Evolutionary conservation across 2,888 invertebrate genomes (phyloP), one percentile per base, ranked within the genome.

Genomic region (Zygaena filipendulae): DNA sequence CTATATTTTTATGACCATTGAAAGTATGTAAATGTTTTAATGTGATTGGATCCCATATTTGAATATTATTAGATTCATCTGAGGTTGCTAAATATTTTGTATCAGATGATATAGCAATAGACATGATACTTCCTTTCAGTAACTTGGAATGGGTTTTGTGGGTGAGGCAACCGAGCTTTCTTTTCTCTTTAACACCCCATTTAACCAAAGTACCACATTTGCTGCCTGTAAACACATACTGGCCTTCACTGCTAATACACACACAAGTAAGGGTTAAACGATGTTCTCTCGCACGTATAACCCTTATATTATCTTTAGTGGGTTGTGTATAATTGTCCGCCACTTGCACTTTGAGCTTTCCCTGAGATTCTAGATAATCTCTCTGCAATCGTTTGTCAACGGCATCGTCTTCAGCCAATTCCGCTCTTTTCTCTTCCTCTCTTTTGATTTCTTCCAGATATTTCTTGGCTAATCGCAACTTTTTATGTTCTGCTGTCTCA

Each of bases 401-500:
- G 2, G 86, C 81, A 41, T 85, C 84, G 30, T 86, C 85, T 23
- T 86, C 85, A 39, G 82, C 81, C 10, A 84, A 77, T 43, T 87
- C 88, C 1, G 84, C 81, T 43, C 88, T 82, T 39, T 86, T 84
- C 11, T 83, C 84, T 57, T 92, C 92, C 79, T 92, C 88, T 51
- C 84, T 86, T 64, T 91, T 89, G 23, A 97, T 89, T 79, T 95
- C 91, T 49, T 90, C 83, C 18, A 97, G 75, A 64, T 95, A 95
- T 56, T 91, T 85, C 59, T 96, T 96, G 0, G 97, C 95, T 36
- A 97, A 67, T 23, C 95, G 84, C 25, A 97, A 58, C 42, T 92
- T 90, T 57, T 96, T 97, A 52, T 97, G 93, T 59, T 96, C 95
- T 0, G 90, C 87, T 1, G 93, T 95, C 64, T 95, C 92, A 40